Evolutionary conservation across 2,888 invertebrate species (phyloP), one percentile per base, ranked within the genome.

Genomic region (Taphrorychus bicolor): DNA sequence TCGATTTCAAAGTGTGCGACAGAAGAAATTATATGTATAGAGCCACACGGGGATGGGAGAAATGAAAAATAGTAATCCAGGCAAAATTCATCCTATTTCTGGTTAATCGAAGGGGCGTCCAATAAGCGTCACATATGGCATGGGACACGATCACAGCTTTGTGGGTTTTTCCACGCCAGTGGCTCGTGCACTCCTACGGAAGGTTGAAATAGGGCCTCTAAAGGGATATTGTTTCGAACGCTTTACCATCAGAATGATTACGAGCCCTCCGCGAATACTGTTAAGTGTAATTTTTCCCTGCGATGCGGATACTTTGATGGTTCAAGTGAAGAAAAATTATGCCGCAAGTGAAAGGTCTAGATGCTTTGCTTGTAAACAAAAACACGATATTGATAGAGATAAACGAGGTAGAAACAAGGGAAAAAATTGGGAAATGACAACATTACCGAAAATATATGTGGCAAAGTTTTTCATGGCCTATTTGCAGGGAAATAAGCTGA

Each of bases 31-130:
- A 45, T 16, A 32, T 11, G 32, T 45, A 5, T 45, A 17, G 14
- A 45, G 17, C 5, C 14, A 45, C 14, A 45, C 17, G 5, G 7
- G 14, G 3, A 49, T 17, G 40, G 9, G 41, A 48, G 40, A 57
- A 16, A 41, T 57, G 56, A 23, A 56, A 61, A 61, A 61, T 67
- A 67, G 21, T 62, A 59, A 61, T 60, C 56, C 59, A 56, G 59
- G 69, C 63, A 18, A 69, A 69, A 56, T 63, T 63, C 59, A 59
- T 48, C 64, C 69, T 69, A 69, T 69, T 69, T 69, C 69, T 63
- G 69, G 54, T 69, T 64, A 69, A 69, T 69, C 69, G 54, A 69
- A 63, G 63, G 18, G 51, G 59, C 59, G 68, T 42, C 52, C 58
- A 68, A 68, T 59, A 59, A 56, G 68, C 68, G 68, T 68, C 56